These are phyloP conservation scores for Selenia dentaria DNA, from an alignment of 2,888 invertebrate genomes.

Conservation along the genomic window DNA sequence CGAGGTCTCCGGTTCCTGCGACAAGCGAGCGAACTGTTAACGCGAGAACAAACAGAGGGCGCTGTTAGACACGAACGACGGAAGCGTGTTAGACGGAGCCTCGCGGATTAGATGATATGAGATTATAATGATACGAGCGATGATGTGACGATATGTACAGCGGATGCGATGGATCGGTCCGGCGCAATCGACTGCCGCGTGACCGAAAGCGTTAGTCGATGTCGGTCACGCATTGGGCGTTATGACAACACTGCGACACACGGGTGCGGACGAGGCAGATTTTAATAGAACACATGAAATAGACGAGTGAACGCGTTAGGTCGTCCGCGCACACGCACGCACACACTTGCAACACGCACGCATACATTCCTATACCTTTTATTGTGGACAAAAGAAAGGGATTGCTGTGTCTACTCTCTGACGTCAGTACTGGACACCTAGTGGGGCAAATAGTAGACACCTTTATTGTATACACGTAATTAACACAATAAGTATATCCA, in stretches of 20 bases:
- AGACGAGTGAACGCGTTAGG: constrained; percentile 59
- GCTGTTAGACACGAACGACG: constrained; percentile 43
- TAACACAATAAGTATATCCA: background rate
- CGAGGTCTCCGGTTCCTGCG: constrained; percentile 93
- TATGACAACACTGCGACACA: constrained; percentile 33
- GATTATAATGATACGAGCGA: constrained; percentile 42
- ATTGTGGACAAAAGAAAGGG: constrained; percentile 80
- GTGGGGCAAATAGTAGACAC: constrained; percentile 75
- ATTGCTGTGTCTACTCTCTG: constrained; percentile 82
- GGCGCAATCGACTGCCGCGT: constrained; percentile 67
- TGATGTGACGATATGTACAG: constrained; percentile 47
- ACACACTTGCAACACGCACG: constrained; percentile 77
- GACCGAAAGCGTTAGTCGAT: constrained; percentile 68
- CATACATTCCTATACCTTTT: constrained; percentile 83
- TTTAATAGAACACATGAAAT: constrained; percentile 47
- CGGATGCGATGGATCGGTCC: constrained; percentile 36
- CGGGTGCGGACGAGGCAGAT: constrained; percentile 32
- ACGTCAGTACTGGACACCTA: constrained; percentile 83
- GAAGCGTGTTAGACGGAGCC: constrained; percentile 63
- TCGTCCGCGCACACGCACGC: constrained; percentile 55
- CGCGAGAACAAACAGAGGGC: constrained; percentile 3
- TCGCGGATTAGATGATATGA: constrained; percentile 42
- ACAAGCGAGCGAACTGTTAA: constrained; percentile 50
- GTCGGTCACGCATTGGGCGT: constrained; percentile 37
- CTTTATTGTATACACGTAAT: constrained; percentile 51